A percentile compares a stretch with the other conserved stretches of the same genome.
These are phyloP conservation scores for Laticauda laticaudata DNA, from an alignment of 2,113 vertebrate genomes.

Conservation along the genomic window DNA sequence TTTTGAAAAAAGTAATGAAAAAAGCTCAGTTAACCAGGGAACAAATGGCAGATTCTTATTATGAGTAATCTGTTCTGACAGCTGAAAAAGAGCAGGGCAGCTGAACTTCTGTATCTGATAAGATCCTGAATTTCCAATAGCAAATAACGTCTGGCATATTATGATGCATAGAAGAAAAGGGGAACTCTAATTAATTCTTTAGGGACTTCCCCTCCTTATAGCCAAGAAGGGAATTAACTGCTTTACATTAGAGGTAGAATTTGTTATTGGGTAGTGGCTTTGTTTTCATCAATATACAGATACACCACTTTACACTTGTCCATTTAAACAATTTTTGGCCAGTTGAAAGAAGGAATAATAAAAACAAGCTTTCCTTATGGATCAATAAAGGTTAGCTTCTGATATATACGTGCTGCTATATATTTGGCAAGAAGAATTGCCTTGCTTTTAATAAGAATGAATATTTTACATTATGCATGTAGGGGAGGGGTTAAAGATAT, in stretches of 20 bases:
- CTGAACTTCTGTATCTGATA: neutral
- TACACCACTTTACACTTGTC: neutral
- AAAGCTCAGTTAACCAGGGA: neutral
- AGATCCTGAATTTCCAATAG: neutral
- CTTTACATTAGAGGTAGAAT: neutral
- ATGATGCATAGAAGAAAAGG: neutral
- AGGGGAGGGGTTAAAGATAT: neutral
- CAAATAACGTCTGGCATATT: neutral
- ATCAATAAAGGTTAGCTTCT: neutral
- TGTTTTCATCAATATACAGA: neutral
- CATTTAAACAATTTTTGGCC: neutral
- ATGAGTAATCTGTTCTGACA: neutral
- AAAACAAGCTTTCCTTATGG: neutral
- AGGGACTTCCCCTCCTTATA: neutral
- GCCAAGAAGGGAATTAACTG: neutral
- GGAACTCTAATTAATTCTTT: neutral
- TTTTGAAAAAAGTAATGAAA: neutral
- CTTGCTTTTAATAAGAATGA: neutral
- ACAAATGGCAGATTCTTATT: neutral
- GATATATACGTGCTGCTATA: neutral
- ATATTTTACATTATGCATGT: neutral
- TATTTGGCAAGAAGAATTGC: neutral
- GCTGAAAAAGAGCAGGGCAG: neutral
- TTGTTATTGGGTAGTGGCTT: neutral
- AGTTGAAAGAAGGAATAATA: neutral